These are phyloP conservation scores for Abrostola triplasia DNA, from an alignment of 2,888 invertebrate species.

Conservation along the genomic window DNA sequence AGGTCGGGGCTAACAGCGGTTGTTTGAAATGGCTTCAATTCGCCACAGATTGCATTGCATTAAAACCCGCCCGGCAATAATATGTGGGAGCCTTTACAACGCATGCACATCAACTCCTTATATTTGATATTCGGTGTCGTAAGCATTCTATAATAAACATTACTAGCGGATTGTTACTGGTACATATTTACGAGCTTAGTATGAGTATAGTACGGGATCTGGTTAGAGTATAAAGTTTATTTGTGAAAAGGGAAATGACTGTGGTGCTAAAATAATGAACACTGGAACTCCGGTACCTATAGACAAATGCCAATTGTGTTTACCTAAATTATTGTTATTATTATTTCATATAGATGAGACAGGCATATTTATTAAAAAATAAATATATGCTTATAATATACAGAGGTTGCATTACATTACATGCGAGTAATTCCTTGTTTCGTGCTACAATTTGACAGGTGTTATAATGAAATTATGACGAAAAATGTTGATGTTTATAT, in stretches of 20 bases:
- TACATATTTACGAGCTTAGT: slow-evolving; percentile 50
- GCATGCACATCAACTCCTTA: slow-evolving; percentile 25
- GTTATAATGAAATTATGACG: slow-evolving; percentile 37
- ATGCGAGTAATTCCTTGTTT: slow-evolving; percentile 24
- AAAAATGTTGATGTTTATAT: slow-evolving; percentile 41
- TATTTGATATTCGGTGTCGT: slow-evolving; percentile 24
- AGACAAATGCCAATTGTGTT: neutral
- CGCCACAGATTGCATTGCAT: slow-evolving; percentile 39
- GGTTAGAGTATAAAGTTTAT: slow-evolving; percentile 18
- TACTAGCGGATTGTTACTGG: slow-evolving; percentile 29
- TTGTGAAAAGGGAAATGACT: slow-evolving; percentile 16
- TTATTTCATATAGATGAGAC: neutral
- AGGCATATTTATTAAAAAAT: neutral
- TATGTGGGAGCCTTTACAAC: slow-evolving; percentile 30
- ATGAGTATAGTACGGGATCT: slow-evolving; percentile 25
- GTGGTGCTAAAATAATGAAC: slow-evolving; percentile 37
- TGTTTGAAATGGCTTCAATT: slow-evolving; percentile 40
- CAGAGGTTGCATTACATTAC: slow-evolving; percentile 11
- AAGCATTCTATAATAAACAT: slow-evolving; percentile 7
- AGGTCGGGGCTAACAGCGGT: slow-evolving; percentile 24
- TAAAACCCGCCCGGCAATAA: slow-evolving; percentile 36
- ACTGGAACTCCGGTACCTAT: neutral
- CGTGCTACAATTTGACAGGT: slow-evolving; percentile 51
- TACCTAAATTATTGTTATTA: neutral
- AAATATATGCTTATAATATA: slow-evolving; percentile 10